Conservation (phyloP, 1,140 invertebrate species). For the Drosophila neocordata region DNA sequence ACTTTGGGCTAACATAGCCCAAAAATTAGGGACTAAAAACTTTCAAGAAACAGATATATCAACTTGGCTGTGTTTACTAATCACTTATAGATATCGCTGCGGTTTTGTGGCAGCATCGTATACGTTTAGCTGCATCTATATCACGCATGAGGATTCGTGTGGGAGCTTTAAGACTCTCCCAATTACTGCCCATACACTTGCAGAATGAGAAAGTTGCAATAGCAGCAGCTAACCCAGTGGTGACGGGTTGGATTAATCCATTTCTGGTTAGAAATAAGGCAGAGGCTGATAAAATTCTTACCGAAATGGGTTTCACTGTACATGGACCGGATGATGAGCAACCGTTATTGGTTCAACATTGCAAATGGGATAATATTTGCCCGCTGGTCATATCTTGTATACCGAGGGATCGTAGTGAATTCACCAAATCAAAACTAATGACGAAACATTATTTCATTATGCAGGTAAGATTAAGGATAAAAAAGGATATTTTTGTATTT, state of each 20-base stretch:
- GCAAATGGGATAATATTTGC: conserved; percentile 87
- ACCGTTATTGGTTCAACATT: conserved; percentile 84
- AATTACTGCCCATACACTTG: conserved; percentile 87
- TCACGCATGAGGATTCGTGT: conserved; percentile 88
- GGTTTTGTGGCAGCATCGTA: conserved; percentile 85
- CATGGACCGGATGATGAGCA: conserved; percentile 68
- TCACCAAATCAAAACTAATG: conserved; percentile 84
- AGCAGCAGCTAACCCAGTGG: conserved; percentile 85
- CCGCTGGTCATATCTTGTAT: conserved; percentile 88
- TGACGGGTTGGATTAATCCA: conserved; percentile 90
- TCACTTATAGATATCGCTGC: conserved; percentile 83
- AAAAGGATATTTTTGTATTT: too few relatives aligned
- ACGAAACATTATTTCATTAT: conserved; percentile 83
- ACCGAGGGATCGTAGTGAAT: conserved; percentile 82
- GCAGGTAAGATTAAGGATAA: conserved; percentile 84
- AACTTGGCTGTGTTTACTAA: too few relatives aligned
- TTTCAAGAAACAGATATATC: too few relatives aligned
- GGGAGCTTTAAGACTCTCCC: conserved; percentile 86
- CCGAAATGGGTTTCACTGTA: conserved; percentile 67
- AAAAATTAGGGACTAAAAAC: too few relatives aligned
- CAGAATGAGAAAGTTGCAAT: conserved; percentile 86
- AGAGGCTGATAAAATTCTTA: conserved; percentile 58
- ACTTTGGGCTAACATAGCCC: too few relatives aligned
- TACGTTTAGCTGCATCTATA: conserved; percentile 88
- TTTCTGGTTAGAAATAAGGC: conserved; percentile 84